Base-by-base conservation (phyloP, 2,113 vertebrate genomes). In the Mastomys coucha region DNA sequence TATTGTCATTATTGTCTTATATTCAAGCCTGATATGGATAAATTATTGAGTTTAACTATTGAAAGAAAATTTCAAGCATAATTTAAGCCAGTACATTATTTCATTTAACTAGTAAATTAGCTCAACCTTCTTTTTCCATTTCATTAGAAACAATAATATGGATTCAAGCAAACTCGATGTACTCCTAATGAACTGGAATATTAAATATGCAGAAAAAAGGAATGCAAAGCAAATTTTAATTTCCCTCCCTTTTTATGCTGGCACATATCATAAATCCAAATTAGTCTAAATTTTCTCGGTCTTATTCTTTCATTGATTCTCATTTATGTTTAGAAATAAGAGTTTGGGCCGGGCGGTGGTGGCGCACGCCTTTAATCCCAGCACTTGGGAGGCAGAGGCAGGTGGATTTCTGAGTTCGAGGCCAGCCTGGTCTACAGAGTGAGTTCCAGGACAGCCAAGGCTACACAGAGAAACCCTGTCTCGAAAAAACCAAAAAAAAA, bases 61-160 rank as follows among this genome's bases (percentile, higher is more conserved):
- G 36, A 88, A 95, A 89, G 56, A 58, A 60, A 96, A 39, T 53
- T 93, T 92, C 33, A 63, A 75, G 33, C 58, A 69, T 24, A 91
- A 91, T 72, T 84, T 70, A 22, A 85, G 92, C 24, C 76, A 91
- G 14, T 45, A 5, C 24, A 78, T 69, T 88, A 73, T 88, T 85
- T 93, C 88, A 58, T 69, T 85, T 88, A 87, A 91, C 12, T 69
- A 70, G 36, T 17, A 92, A 94, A 85, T 77, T 89, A 86, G 49
- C 24, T 80, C 17, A 19, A 16, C 7, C 7, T 24, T 82, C 6
- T 73, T 73, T 3, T 31, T 12, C 65, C 31, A 67, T 67, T 45
- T 58, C 63, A 95, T 78, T 81, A 75, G 67, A 91, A 96, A 89
- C 36, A 75, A 60, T 77, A 73, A 93, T 94, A 88, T 42, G 49